These are phyloP conservation scores for Pinna nobilis DNA, from an alignment of 1,140 invertebrate genomes.

Conservation along the genomic window DNA sequence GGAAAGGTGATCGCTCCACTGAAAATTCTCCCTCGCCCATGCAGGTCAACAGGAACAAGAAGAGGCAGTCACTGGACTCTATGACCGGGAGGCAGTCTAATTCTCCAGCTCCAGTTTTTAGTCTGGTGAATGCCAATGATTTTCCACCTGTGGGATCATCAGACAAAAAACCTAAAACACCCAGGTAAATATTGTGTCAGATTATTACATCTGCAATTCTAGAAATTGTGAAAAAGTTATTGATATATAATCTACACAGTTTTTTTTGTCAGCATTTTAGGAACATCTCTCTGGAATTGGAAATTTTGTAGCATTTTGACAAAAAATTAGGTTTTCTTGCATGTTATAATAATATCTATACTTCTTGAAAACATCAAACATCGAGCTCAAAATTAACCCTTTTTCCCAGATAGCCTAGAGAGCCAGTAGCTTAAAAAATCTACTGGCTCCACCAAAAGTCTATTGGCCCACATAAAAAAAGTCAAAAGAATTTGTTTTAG, in stretches of 20 bases:
- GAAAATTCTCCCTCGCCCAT: slow-evolving; percentile 26
- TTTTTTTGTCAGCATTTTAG: neutral
- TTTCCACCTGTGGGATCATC: slow-evolving; percentile 47
- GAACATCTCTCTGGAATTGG: neutral
- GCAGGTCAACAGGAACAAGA: slow-evolving; percentile 8
- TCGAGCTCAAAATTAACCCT: no score
- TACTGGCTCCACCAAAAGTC: no score
- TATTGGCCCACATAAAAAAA: no score
- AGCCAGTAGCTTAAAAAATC: no score
- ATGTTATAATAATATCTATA: neutral
- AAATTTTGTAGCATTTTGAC: no score
- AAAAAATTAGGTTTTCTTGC: no score
- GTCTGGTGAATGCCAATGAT: slow-evolving; percentile 37
- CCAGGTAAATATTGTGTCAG: slow-evolving; percentile 4
- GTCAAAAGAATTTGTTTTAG: no score
- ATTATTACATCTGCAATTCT: no score
- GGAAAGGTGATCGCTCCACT: slow-evolving; percentile 20
- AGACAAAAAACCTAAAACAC: neutral
- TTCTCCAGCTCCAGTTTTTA: slow-evolving; percentile 38
- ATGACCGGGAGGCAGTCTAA: neutral
- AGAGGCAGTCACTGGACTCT: slow-evolving; percentile 23
- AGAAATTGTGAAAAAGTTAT: neutral
- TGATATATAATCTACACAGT: neutral
- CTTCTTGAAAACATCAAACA: neutral
- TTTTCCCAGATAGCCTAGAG: no score